Base-by-base conservation (phyloP, 1,140 invertebrate genomes). In the Mactra quadrangularis region DNA sequence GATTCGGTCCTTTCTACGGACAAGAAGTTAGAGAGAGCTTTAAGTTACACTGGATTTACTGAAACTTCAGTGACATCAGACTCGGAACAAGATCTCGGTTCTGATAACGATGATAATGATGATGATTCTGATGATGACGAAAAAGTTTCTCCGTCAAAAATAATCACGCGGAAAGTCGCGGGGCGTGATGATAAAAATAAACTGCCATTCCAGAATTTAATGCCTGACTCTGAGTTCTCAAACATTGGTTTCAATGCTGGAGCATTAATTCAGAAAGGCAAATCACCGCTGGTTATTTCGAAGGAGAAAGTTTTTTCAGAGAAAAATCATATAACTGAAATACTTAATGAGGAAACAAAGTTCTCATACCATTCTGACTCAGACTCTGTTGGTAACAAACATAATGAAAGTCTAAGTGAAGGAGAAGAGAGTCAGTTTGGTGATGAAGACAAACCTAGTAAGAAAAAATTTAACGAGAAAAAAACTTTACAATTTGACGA, bases 401-500 rank as follows among this genome's bases (percentile, higher is more conserved):
- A 52, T 22, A 82, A 82, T 47, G 66, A 29, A 6, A 82, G 68
- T 72, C 60, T 60, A 15, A 72, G 68, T 72, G 78, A 82, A 53
- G 53, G 55, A 25, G 55, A 71, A 60, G 66, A 72, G 33, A 25
- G 25, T 31, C 33, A 50, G 19, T 25, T 31, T 4, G 25, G 52
- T 50, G 45, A 59, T 22, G 50, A 38, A 13, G 19, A 45, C 47
- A 52, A 62, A 38, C 19, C 31, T n/a, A 13, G 22, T 35, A 31
- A 70, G 1, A 71, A 72, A 53, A 33, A 15, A 29, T 52, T 38
- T 33, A 35, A 55, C 15, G 75, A 74, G 57, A 82, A 82, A 33
- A 71, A 75, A 55, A 45, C 50, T 27, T 29, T 66, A 17, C 62
- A 82, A n/a, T 86, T 85, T 85, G 83, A 86, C 79, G 85, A 86